These are phyloP conservation scores for Xylota sylvarum DNA, from an alignment of 2,888 invertebrate genomes.

Conservation along the genomic window DNA sequence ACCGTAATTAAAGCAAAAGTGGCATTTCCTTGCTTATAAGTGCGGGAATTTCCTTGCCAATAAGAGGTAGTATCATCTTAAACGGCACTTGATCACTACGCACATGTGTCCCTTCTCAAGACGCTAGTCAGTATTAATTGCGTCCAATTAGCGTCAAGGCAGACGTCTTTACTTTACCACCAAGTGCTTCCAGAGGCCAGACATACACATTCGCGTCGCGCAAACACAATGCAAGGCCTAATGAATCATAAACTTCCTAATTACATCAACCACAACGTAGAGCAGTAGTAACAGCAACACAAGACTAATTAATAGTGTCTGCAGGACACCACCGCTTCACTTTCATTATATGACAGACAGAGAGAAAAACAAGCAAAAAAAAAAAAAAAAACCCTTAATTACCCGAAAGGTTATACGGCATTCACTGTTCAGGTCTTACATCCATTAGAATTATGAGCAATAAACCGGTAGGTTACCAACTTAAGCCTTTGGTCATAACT, in stretches of 20 bases:
- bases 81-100: background rate
- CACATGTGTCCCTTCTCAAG: background rate
- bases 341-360: conserved; percentile 18
- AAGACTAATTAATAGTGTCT: conserved; percentile 44
- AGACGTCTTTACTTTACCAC: conserved; percentile 61
- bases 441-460: conserved; percentile 34
- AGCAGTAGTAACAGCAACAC: background rate
- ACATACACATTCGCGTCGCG: background rate
- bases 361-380: background rate
- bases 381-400: conserved; percentile 22
- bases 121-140: conserved; percentile 17
- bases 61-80: conserved; percentile 13
- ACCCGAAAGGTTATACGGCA: conserved; percentile 37
- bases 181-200: conserved; percentile 39
- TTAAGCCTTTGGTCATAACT: conserved; percentile 7
- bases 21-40: conserved; percentile 9
- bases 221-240: conserved; percentile 23
- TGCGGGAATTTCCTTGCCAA: background rate
- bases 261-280: conserved; percentile 41
- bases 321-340: conserved; percentile 41
- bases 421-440: conserved; percentile 24
- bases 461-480: background rate
- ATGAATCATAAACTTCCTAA: conserved; percentile 58
- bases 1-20: conserved; percentile 39
- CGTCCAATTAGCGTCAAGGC: conserved; percentile 59